These are phyloP conservation scores for Chanos chanos DNA, from an alignment of 2,797 vertebrate species.

Conservation along the genomic window DNA sequence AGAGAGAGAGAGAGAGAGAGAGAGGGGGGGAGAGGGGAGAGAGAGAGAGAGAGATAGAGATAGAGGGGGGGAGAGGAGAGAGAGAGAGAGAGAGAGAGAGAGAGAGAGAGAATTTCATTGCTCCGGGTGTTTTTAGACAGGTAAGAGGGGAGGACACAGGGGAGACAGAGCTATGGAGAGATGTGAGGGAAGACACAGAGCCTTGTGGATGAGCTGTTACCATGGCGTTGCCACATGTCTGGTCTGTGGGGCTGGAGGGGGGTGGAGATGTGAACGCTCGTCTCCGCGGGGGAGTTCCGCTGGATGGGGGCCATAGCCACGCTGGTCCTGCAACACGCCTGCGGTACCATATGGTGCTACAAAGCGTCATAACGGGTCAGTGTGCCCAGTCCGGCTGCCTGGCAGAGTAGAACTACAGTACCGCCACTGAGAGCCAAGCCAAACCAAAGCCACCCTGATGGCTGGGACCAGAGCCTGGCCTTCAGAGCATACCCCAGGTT, in stretches of 20 bases:
- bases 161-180: slow-evolving; percentile 19
- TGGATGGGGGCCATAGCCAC: slow-evolving; percentile 27
- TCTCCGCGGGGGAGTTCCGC: slow-evolving; percentile 59
- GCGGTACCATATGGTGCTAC: slow-evolving; percentile 67
- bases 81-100: slow-evolving; percentile 1
- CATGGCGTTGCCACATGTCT: slow-evolving; percentile 31
- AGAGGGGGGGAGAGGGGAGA: not conserved
- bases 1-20: not conserved
- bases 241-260: slow-evolving; percentile 31
- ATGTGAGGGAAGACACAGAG: too few relatives aligned
- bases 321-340: slow-evolving; percentile 43
- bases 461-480: slow-evolving; percentile 8
- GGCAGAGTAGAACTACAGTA: slow-evolving; percentile 42
- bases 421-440: not conserved
- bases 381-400: slow-evolving; percentile 33
- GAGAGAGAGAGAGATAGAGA: not conserved
- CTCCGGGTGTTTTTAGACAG: too few relatives aligned
- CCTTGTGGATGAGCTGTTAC: too few relatives aligned
- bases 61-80: not conserved
- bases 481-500: slow-evolving; percentile 3
- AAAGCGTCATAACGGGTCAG: slow-evolving; percentile 37
- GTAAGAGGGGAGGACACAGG: not conserved
- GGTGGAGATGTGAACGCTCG: slow-evolving; percentile 31
- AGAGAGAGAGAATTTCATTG: too few relatives aligned
- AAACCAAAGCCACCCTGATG: slow-evolving; percentile 11